Evolutionary conservation across 2,888 invertebrate species (phyloP).

Genomic region (Cephus rjabovi): DNA sequence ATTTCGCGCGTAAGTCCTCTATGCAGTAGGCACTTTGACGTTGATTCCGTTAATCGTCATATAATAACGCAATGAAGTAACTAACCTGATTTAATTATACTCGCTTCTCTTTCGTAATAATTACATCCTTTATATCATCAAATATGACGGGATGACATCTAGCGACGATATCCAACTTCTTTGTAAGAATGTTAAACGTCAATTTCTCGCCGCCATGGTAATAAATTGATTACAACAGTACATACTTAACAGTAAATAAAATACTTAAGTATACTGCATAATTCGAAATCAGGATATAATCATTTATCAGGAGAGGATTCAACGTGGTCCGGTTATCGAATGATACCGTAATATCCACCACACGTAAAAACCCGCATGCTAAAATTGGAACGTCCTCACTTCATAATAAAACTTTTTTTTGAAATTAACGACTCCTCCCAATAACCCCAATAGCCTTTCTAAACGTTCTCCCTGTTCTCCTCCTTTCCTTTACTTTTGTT

Average conservation of each 20-base stretch:
- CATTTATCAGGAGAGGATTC: background rate
- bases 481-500: background rate
- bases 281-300: background rate
- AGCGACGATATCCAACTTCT: background rate
- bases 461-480: background rate
- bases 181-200: background rate
- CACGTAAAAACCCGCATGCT: background rate
- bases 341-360: background rate
- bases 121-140: too few relatives aligned
- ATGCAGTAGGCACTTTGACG: too few relatives aligned
- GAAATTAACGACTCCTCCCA: background rate
- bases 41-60: too few relatives aligned
- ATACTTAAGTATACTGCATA: background rate
- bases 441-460: background rate
- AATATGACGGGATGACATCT: too few relatives aligned
- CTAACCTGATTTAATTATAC: too few relatives aligned
- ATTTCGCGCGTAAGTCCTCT: too few relatives aligned
- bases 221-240: background rate
- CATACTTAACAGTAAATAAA: background rate
- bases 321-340: background rate
- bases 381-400: background rate
- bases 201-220: background rate
- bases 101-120: too few relatives aligned
- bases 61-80: too few relatives aligned
- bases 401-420: background rate